Evolutionary conservation across 1,140 invertebrate species (phyloP).

Genomic region (Homarus americanus): DNA sequence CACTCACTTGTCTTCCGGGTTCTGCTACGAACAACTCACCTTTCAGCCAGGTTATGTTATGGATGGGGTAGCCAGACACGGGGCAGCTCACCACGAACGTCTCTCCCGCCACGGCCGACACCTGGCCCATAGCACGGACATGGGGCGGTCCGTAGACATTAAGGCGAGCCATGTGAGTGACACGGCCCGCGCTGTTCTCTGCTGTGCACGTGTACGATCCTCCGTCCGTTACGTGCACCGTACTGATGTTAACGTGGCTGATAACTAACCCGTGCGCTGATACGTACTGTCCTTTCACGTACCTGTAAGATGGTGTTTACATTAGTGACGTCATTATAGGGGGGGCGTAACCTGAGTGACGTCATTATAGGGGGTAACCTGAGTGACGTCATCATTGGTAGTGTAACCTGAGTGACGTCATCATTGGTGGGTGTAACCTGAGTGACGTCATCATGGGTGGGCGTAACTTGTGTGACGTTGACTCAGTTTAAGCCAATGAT

Average conservation of each 20-base stretch:
- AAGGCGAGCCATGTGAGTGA: conserved; percentile 83
- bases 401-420: no score
- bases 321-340: not conserved
- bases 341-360: not conserved
- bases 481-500: no score
- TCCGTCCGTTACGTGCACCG: conserved; percentile 78
- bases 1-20: no score
- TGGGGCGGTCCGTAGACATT: conserved; percentile 88
- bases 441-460: no score
- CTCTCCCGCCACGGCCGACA: conserved; percentile 79
- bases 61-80: conserved; percentile 79
- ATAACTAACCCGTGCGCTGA: conserved; percentile 62
- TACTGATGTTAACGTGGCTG: conserved; percentile 75
- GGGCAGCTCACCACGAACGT: conserved; percentile 78
- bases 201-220: conserved; percentile 79
- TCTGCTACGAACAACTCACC: conserved; percentile 77
- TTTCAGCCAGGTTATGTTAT: conserved; percentile 80
- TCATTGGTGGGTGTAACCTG: no score
- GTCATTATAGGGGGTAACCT: not conserved
- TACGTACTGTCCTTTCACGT: conserved; percentile 77
- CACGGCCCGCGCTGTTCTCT: conserved; percentile 78
- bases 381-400: no score
- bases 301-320: conserved; percentile 77
- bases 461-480: no score
- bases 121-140: conserved; percentile 79